Evolutionary conservation across 35 echinoderm and acorn worm genomes (phyloP), one percentile per base, ranked within the genome.

Genomic region (Anneissia japonica): DNA sequence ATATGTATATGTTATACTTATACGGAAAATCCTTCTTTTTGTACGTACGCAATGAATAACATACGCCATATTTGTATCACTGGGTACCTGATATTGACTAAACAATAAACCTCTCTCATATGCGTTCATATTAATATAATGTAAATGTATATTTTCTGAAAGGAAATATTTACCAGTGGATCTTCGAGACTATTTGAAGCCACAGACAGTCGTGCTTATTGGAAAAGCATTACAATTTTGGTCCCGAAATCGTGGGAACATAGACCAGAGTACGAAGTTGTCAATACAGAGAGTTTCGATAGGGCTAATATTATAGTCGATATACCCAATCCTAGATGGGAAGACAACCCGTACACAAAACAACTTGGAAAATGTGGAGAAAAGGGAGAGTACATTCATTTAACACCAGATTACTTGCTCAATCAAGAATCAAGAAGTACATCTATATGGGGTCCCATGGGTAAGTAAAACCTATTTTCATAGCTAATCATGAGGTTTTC

Each of bases 381-480:
- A 31, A 38, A 82, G 74, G 87, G 87, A 10, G 37, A 75, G 26
- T 77, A 32, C 37, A 86, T 86, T 77, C 84, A 74, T 31, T 21
- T 35, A 5, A 74, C 87, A 31, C 87, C 87, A 30, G 32, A 28
- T 23, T 89, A 39, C 77, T 11, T 89, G 0, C 46, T 74, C 2
- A 79, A 89, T 74, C 3, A 77, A 39, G 64, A 34, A 82, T n/a
- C n/a, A n/a, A 89, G 38, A 26, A 89, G 87, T 35, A 79, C 82
- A 35, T 82, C 72, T 56, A 39, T 86, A 9, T 86, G 74, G 73
- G 84, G 84, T 43, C 64, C 84, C 3, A 77, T 86, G 84, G 84
- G 84, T 86, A 77, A 77, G 84, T n/a, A 36, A 34, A n/a, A n/a
- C 41, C 1, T 23, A 14, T 43, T 43, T n/a, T n/a, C n/a, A n/a